Base-by-base conservation (phyloP, 2,888 invertebrate genomes). In the Spatulosminthurus flaviceps region DNA sequence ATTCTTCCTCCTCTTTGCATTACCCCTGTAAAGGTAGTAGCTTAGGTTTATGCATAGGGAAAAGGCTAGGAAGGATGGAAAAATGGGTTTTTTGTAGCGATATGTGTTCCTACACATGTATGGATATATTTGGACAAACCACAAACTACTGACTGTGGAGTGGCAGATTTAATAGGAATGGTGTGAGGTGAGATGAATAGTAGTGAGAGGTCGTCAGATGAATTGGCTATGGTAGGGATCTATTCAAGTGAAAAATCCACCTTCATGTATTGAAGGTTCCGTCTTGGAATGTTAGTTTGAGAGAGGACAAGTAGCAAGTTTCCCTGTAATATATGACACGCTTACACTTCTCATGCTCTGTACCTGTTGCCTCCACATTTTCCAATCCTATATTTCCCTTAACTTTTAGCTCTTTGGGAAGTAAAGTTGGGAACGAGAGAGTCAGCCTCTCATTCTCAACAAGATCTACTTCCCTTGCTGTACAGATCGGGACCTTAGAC, bases 241-340 rank as follows among this genome's bases (percentile, higher is more conserved):
- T 69, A 76, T 76, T 76, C 26, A 76, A 67, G 67, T 67, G 67
- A 76, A 66, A 76, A 64, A 76, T 76, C 43, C 42, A 64, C 64
- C 43, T 61, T 72, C 72, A 41, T 29, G 41, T 72, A 72, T 28
- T 72, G 64, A 61, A 29, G n/a, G 61, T 29, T 71, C 42, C 22
- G 26, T n/a, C n/a, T n/a, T n/a, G 7, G 41, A 41, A 71, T 41
- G 70, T 71, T 71, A 22, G 22, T 67, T 24, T 29, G 29, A 28
- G 41, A 69, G n/a, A 67, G 70, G 41, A 71, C 34, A 71, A 71
- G 41, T 13, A 22, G 4, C 19, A 41, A 41, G n/a, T 29, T 41
- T 71, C n/a, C 41, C 5, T 4, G 26, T 64, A 64, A 64, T 24
- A 64, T 64, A 64, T n/a, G 24, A 24, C 64, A 16, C 64, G 21